A percentile compares a stretch with the other conserved stretches of the same genome.
Evolutionary conservation across 1,140 invertebrate genomes (phyloP).

Genomic region (Anastrepha obliqua): DNA sequence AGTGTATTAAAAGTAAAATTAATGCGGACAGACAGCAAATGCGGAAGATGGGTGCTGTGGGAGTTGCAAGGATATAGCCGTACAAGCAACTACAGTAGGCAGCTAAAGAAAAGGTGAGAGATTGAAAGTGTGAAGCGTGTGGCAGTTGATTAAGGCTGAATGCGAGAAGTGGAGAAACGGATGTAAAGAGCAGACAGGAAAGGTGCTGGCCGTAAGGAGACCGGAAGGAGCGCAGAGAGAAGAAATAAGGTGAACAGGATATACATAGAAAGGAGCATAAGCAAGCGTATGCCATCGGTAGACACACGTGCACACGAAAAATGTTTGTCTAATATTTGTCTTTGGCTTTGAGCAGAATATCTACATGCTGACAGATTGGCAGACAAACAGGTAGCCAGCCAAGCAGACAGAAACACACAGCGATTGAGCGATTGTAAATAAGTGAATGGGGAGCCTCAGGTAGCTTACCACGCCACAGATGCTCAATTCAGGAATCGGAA

Average conservation of each 20-base stretch:
- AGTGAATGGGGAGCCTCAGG: too few species aligned
- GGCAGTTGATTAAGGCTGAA: slow-evolving; percentile 9
- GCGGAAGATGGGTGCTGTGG: neutral
- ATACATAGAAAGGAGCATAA: neutral
- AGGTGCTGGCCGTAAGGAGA: neutral
- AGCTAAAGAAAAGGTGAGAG: slow-evolving; percentile 12
- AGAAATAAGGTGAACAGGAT: neutral
- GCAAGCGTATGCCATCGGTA: neutral
- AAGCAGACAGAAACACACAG: neutral
- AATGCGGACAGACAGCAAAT: slow-evolving; percentile 36
- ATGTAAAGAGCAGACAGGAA: neutral
- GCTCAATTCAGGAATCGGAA: too few species aligned
- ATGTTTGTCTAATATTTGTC: neutral
- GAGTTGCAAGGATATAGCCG: neutral
- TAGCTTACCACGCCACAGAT: too few species aligned
- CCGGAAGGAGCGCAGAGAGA: too few species aligned
- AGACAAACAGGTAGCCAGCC: slow-evolving; percentile 4
- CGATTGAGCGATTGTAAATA: too few species aligned
- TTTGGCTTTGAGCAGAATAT: neutral
- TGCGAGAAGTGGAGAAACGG: neutral
- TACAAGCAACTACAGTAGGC: too few species aligned
- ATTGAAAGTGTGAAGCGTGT: neutral
- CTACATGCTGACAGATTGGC: neutral
- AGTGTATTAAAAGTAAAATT: slow-evolving; percentile 42
- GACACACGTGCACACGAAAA: neutral